Evolutionary conservation across 1,140 invertebrate species (phyloP).

Genomic region (Drosophila suzukii): DNA sequence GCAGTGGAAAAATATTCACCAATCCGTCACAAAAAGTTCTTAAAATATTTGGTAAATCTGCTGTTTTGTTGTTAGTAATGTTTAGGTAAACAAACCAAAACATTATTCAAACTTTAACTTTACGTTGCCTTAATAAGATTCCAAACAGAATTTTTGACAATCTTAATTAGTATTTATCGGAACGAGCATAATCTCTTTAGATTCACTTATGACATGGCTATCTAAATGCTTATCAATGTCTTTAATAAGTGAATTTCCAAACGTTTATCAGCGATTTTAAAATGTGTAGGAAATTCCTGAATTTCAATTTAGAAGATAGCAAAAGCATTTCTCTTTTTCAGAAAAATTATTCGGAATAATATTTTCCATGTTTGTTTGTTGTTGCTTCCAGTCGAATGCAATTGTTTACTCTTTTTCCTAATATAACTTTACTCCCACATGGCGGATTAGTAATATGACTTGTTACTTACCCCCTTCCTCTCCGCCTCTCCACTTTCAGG

Average conservation of each 20-base stretch:
- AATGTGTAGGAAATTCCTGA: neutral
- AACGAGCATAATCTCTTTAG: neutral
- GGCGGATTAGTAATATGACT: constrained; percentile 57
- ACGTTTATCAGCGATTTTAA: neutral
- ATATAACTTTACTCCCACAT: constrained; percentile 13
- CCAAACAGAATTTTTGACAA: too few relatives aligned
- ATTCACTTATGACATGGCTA: neutral
- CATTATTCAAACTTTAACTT: too few relatives aligned
- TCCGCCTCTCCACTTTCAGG: constrained; percentile 3
- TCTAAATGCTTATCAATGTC: neutral
- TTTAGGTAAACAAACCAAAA: neutral
- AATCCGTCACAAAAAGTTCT: neutral
- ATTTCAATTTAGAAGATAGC: neutral
- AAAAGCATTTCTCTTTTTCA: neutral
- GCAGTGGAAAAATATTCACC: neutral
- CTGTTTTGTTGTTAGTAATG: neutral
- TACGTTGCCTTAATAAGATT: too few relatives aligned
- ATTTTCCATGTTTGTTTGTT: neutral
- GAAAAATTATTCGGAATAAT: neutral
- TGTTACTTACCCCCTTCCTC: neutral
- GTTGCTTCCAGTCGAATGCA: neutral
- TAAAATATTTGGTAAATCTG: neutral
- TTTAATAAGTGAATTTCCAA: neutral
- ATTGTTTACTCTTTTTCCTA: neutral
- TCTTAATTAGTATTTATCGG: neutral